Percentiles rank a stretch among this genome's conserved stretches.
These are phyloP conservation scores for Notodonta ziczac DNA, from an alignment of 2,888 invertebrate species.

Conservation along the genomic window DNA sequence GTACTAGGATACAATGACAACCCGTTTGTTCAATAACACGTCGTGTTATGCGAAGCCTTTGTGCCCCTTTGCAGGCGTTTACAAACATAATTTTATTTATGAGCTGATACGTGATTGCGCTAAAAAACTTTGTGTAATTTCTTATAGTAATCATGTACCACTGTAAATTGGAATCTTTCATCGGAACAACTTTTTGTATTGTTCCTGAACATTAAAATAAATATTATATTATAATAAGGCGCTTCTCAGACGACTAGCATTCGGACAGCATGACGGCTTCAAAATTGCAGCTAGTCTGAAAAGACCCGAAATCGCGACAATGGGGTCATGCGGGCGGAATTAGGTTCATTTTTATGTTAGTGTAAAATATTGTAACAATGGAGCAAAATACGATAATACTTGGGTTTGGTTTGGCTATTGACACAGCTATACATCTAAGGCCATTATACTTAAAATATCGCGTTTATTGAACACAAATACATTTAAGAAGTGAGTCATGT, in stretches of 20 bases:
- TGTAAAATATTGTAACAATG: not conserved
- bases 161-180: slow-evolving; percentile 11
- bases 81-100: slow-evolving; percentile 39
- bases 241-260: too few relatives aligned
- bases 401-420: not conserved
- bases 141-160: slow-evolving; percentile 19
- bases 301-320: too few relatives aligned
- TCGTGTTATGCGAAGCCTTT: slow-evolving; percentile 47
- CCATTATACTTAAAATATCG: not conserved
- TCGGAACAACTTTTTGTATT: not conserved
- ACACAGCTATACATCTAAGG: not conserved
- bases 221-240: not conserved
- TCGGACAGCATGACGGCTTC: too few relatives aligned
- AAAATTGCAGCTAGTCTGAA: too few relatives aligned
- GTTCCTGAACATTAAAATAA: not conserved
- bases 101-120: slow-evolving; percentile 28
- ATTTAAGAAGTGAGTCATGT: not conserved
- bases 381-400: not conserved
- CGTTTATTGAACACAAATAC: not conserved
- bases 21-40: slow-evolving; percentile 36
- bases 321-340: not conserved
- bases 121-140: slow-evolving; percentile 23
- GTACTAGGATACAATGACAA: slow-evolving; percentile 48
- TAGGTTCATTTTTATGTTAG: not conserved
- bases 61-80: slow-evolving; percentile 38